Evolutionary conservation across 2,113 vertebrate species (phyloP).

Genomic region (Calidris pygmaea): DNA sequence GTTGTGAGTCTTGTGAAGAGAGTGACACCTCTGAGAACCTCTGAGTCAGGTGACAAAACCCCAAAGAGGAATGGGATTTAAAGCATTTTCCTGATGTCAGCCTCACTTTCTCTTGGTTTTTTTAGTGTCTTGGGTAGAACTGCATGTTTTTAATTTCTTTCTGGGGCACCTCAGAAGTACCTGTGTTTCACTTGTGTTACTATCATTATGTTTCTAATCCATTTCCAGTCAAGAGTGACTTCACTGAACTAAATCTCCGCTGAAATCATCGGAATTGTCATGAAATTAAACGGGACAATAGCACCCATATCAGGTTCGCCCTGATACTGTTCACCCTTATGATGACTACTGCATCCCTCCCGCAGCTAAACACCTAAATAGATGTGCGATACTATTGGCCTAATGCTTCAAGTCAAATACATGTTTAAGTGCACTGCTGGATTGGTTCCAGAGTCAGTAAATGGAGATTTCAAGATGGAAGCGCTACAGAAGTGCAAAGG

Average conservation of each 20-base stretch:
- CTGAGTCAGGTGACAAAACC: neutral
- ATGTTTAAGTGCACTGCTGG: neutral
- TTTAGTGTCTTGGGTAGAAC: neutral
- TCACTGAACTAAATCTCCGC: neutral
- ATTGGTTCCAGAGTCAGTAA: neutral
- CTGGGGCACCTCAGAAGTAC: neutral
- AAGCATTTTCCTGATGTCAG: neutral
- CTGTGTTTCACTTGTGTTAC: rapidly evolving
- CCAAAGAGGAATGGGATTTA: neutral
- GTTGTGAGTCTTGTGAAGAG: neutral
- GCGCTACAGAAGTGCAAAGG: neutral
- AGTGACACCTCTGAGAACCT: neutral
- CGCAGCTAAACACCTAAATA: neutral
- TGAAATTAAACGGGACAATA: neutral
- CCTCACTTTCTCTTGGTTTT: neutral
- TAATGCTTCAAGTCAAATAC: neutral
- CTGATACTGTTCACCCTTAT: too few relatives aligned
- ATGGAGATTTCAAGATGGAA: neutral
- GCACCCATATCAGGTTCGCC: neutral
- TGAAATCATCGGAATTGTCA: neutral
- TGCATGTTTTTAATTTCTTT: neutral
- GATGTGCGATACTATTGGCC: neutral
- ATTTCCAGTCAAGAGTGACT: neutral
- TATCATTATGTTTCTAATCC: neutral
- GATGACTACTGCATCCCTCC: neutral